These are phyloP conservation scores for Rhinolophus ferrumequinum DNA, from an alignment of 2,113 vertebrate species.

Conservation along the genomic window DNA sequence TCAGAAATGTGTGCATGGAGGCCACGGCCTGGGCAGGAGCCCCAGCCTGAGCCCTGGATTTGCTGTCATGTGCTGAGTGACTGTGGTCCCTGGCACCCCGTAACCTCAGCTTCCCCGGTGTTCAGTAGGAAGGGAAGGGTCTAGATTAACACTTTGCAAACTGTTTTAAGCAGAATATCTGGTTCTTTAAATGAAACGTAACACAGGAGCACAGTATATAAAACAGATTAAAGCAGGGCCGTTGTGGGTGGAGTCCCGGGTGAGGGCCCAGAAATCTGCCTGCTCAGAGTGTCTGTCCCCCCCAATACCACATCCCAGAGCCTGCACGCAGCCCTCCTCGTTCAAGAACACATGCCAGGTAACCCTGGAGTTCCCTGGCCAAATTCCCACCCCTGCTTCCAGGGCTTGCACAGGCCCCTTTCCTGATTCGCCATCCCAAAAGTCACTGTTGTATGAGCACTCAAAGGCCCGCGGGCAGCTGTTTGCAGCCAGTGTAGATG, in stretches of 20 bases:
- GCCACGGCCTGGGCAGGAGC: neutral
- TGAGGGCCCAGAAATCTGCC: neutral
- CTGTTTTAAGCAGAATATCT: neutral
- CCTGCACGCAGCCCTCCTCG: neutral
- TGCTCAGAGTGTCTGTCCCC: neutral
- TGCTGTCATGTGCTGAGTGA: neutral
- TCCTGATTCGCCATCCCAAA: neutral
- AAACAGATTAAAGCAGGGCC: neutral
- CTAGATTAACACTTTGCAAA: neutral
- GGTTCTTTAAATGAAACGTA: neutral
- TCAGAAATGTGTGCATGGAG: neutral
- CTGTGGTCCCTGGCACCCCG: neutral
- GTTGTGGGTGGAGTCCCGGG: neutral
- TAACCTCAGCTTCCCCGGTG: neutral
- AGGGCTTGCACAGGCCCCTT: neutral
- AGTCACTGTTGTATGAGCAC: neutral
- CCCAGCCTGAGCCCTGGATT: neutral
- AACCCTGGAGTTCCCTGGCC: neutral
- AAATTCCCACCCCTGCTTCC: neutral
- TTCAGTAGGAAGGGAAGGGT: neutral
- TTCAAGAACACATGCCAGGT: constrained; percentile 35
- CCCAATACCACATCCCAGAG: neutral
- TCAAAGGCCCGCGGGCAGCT: neutral
- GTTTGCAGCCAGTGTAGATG: neutral
- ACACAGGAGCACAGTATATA: neutral